Evolutionary conservation across 2,797 vertebrate genomes (phyloP).

Genomic region (Coranthus polyacanthus): DNA sequence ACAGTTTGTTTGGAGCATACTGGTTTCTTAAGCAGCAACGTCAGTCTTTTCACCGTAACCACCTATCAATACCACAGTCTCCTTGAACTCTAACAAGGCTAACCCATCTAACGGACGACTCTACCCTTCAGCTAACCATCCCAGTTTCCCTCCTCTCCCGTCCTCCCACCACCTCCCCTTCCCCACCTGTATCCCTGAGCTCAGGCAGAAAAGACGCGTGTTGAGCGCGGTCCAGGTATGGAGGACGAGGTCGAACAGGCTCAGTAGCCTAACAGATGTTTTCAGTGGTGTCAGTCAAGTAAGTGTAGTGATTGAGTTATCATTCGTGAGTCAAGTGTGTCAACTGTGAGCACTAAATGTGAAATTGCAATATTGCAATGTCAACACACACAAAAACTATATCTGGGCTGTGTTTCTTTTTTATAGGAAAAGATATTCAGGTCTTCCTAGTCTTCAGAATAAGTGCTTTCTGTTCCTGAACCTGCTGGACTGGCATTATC

Average conservation of each 20-base stretch:
- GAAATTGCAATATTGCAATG: constrained; percentile 93
- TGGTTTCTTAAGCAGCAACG: no score
- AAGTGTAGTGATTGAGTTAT: constrained; percentile 91
- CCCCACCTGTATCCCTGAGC: constrained; percentile 44
- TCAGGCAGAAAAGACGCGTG: constrained; percentile 59
- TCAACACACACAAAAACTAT: constrained; percentile 82
- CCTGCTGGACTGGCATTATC: constrained; percentile 94
- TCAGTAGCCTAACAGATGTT: constrained; percentile 78
- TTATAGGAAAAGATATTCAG: constrained; percentile 93
- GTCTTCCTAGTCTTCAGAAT: constrained; percentile 99
- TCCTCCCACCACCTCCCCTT: background rate
- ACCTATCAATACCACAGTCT: no score
- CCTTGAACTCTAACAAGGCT: no score
- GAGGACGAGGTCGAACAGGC: constrained; percentile 63
- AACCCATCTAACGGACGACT: no score
- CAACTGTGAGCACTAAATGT: constrained; percentile 95
- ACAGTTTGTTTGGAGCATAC: no score
- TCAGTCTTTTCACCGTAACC: no score
- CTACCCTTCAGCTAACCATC: no score
- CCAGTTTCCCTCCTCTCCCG: no score
- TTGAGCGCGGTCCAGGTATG: constrained; percentile 30
- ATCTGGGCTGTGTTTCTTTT: constrained; percentile 89
- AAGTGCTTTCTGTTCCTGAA: constrained; percentile 98
- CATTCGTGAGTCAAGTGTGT: constrained; percentile 93
- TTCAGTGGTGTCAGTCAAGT: constrained; percentile 88